These are phyloP conservation scores for Xylota segnis DNA, from an alignment of 2,888 invertebrate genomes.

Conservation along the genomic window DNA sequence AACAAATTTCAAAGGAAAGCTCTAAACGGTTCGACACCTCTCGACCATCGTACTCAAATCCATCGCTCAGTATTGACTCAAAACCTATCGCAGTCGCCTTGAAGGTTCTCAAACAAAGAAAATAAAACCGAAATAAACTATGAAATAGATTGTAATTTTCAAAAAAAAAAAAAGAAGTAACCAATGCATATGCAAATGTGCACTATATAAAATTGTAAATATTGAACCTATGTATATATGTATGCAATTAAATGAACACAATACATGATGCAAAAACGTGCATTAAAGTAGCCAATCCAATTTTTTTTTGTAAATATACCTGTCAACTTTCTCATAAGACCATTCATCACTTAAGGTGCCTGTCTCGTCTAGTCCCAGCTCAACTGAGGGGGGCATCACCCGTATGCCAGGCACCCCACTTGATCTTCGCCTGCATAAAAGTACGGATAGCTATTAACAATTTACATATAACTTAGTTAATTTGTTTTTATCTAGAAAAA, in stretches of 20 bases:
- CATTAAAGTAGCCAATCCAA: conserved; percentile 22
- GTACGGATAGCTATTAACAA: conserved; percentile 33
- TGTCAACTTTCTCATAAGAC: conserved; percentile 83
- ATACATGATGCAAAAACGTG: conserved; percentile 33
- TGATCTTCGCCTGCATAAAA: conserved; percentile 86
- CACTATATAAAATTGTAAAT: background rate
- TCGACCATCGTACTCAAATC: too few relatives aligned
- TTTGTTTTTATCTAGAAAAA: background rate
- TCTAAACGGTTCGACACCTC: too few relatives aligned
- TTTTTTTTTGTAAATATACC: conserved; percentile 80
- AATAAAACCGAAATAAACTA: background rate
- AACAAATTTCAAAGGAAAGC: too few relatives aligned
- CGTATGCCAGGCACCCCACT: conserved; percentile 90
- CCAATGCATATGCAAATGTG: conserved; percentile 7
- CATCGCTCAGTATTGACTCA: too few relatives aligned
- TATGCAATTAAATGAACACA: background rate
- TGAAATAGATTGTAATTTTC: background rate
- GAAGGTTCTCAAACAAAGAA: background rate
- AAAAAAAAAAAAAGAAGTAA: background rate
- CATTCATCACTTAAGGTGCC: conserved; percentile 82
- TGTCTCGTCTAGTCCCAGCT: conserved; percentile 89
- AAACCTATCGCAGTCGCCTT: background rate
- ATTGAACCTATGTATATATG: background rate
- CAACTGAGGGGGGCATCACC: conserved; percentile 92
- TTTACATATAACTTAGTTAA: conserved; percentile 5